Conservation (phyloP, 2,797 vertebrate genomes). For the Hippopotamyrus pictus region DNA sequence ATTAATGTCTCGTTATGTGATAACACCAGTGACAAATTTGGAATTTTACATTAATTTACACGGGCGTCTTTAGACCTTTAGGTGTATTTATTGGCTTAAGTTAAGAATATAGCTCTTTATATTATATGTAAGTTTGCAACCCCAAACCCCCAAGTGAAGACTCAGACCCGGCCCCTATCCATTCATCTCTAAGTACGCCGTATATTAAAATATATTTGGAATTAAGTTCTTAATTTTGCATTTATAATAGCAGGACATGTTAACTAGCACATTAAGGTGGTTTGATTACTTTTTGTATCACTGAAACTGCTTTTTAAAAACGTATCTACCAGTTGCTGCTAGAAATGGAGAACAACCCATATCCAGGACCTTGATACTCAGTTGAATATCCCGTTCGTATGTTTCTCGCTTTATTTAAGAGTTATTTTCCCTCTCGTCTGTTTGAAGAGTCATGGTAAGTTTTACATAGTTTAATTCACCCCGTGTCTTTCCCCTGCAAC, state of each 20-base stretch:
- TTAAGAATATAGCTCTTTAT: not conserved
- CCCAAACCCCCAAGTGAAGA: not conserved
- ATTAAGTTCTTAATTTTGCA: not conserved
- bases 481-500: not conserved
- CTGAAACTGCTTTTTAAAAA: not conserved
- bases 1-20: not conserved
- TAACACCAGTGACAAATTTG: not conserved
- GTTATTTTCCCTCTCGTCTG: not conserved
- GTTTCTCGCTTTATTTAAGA: not conserved
- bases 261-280: not conserved
- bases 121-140: not conserved
- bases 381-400: not conserved
- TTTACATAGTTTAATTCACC: not conserved
- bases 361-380: not conserved
- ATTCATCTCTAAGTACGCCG: not conserved
- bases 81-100: not conserved
- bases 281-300: not conserved
- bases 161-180: not conserved
- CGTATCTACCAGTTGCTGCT: not conserved
- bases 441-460: not conserved
- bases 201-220: not conserved
- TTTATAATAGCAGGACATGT: not conserved
- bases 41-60: not conserved
- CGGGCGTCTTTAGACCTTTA: not conserved
- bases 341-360: not conserved